Percentiles rank a stretch among this genome's conserved stretches.
phyloP scores from a whole-genome alignment of 2,888 invertebrate species.

The Xiphydria camelus region DNA sequence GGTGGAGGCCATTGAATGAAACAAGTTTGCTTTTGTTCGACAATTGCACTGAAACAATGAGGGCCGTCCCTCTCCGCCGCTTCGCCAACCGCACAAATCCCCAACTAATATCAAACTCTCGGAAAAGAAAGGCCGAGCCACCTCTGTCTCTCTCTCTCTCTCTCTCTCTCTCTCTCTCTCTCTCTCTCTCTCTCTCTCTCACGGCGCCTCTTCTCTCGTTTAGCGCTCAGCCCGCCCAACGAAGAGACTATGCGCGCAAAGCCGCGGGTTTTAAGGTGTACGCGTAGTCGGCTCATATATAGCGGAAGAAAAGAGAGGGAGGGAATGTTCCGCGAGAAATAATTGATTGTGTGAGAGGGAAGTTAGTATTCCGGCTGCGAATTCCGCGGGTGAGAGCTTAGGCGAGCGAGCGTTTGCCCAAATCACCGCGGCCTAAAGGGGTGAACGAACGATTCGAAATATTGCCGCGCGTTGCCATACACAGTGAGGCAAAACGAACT shows the following conservation, averaged over 20 bases:
- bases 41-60: constrained; percentile 53
- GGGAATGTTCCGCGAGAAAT: constrained; percentile 49
- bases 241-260: too few relatives aligned
- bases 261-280: too few relatives aligned
- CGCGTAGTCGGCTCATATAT: too few relatives aligned
- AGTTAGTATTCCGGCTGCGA: constrained; percentile 53
- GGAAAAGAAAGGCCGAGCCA: constrained; percentile 34
- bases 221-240: too few relatives aligned
- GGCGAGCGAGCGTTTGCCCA: constrained; percentile 46
- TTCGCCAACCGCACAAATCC: constrained; percentile 27
- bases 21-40: constrained; percentile 54
- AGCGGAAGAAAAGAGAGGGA: constrained; percentile 51
- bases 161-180: too few relatives aligned
- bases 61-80: constrained; percentile 21
- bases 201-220: too few relatives aligned
- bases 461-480: too few relatives aligned
- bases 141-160: constrained; percentile 4
- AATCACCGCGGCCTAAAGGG: constrained; percentile 37
- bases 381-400: constrained; percentile 24
- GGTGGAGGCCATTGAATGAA: constrained; percentile 44
- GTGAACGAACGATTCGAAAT: constrained; percentile 21
- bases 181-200: too few relatives aligned
- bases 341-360: constrained; percentile 56
- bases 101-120: constrained; percentile 53
- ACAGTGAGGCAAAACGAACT: too few relatives aligned